These are phyloP conservation scores for Anser brachyrhynchus DNA, from an alignment of 2,113 vertebrate species.

Conservation along the genomic window DNA sequence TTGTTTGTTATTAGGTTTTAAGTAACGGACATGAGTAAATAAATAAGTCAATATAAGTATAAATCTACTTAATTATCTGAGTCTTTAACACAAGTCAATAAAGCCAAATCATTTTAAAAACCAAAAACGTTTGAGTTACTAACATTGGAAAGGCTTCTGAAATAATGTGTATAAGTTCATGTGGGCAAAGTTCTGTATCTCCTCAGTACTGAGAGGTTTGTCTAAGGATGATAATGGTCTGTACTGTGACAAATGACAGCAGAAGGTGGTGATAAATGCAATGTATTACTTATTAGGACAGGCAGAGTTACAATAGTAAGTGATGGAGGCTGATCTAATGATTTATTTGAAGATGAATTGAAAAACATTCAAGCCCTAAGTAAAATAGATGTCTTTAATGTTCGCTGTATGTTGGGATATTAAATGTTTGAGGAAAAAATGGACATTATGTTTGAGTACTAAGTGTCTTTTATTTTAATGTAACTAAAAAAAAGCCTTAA, in stretches of 20 bases:
- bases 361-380: neutral
- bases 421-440: neutral
- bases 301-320: neutral
- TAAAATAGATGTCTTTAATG: neutral
- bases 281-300: neutral
- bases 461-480: neutral
- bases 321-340: neutral
- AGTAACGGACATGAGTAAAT: neutral
- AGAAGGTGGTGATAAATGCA: neutral
- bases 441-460: neutral
- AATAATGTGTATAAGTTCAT: neutral
- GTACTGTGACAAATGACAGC: neutral
- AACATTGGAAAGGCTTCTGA: neutral
- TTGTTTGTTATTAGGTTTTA: slow-evolving; percentile 13
- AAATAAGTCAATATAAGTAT: neutral
- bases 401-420: neutral
- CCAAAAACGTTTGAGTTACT: neutral
- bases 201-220: neutral
- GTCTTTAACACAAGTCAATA: neutral
- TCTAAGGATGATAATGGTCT: neutral
- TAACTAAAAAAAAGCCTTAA: neutral
- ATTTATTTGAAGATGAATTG: neutral
- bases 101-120: neutral
- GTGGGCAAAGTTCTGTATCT: neutral
- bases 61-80: neutral